These are phyloP conservation scores for Lordiphosa clarofinis DNA, from an alignment of 1,140 invertebrate species.

Conservation along the genomic window DNA sequence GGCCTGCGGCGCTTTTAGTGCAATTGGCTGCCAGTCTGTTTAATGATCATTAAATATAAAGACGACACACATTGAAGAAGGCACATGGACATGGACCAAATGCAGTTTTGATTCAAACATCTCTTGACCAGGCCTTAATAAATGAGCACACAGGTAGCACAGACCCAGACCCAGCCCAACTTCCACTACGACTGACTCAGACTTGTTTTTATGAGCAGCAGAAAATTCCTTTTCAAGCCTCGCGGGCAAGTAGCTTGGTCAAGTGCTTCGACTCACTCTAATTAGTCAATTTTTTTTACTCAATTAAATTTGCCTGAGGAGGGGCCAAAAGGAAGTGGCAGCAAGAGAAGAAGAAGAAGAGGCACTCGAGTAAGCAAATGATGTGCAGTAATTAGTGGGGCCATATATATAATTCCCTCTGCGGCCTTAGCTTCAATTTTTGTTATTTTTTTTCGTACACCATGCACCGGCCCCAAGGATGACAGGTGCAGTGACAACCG, in stretches of 20 bases:
- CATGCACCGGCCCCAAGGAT: constrained; percentile 58
- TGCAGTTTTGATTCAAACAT: constrained; percentile 69
- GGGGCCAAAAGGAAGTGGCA: constrained; percentile 25
- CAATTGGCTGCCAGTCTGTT: constrained; percentile 74
- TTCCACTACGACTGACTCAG: constrained; percentile 16
- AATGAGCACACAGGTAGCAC: constrained; percentile 70
- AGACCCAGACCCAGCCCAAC: constrained; percentile 11
- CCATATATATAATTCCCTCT: constrained; percentile 32
- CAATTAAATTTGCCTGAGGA: constrained; percentile 66
- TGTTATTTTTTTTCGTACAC: constrained; percentile 45
- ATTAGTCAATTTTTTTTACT: constrained; percentile 75
- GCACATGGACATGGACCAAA: constrained; percentile 16
- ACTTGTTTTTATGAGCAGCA: constrained; percentile 53
- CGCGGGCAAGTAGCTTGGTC: constrained; percentile 47
- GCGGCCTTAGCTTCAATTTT: constrained; percentile 58
- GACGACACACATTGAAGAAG: constrained; percentile 51
- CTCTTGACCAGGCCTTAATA: constrained; percentile 75
- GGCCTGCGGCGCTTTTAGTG: constrained; percentile 67
- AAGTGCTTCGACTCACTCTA: constrained; percentile 72
- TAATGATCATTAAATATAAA: constrained; percentile 76
- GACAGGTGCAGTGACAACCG: constrained; percentile 72
- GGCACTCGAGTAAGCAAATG: constrained; percentile 73
- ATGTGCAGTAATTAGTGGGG: constrained; percentile 74
- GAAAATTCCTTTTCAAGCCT: constrained; percentile 33
- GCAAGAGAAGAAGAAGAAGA: constrained; percentile 5